Percentiles rank a stretch among this genome's conserved stretches.
phyloP scores from a whole-genome alignment of 2,888 invertebrate genomes.

The Sicus ferrugineus region DNA sequence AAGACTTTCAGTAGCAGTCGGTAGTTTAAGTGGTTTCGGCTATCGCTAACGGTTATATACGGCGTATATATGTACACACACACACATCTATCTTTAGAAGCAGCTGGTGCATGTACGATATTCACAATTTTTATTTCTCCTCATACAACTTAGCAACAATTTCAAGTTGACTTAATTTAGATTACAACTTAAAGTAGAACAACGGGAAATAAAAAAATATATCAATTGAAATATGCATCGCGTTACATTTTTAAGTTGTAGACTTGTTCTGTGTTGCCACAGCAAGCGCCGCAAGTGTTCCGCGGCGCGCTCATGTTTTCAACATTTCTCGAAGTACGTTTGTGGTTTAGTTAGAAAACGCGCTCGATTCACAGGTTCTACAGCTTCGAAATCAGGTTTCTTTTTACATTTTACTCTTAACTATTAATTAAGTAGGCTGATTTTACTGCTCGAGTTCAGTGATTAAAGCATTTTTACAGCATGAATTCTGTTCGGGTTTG shows the following conservation, averaged over 20 bases:
- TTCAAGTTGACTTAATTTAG: no score
- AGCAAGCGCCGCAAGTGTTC: neutral
- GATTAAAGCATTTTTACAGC: constrained; percentile 21
- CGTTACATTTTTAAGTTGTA: constrained; percentile 15
- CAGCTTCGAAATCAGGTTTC: neutral
- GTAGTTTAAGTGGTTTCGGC: no score
- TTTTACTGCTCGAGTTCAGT: neutral
- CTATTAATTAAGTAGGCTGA: constrained; percentile 9
- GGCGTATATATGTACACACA: no score
- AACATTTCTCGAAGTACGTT: neutral
- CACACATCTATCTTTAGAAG: no score
- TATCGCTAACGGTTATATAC: no score
- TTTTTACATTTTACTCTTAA: constrained; percentile 7
- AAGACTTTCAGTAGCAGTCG: no score
- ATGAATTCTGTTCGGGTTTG: constrained; percentile 13
- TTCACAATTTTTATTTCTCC: no score
- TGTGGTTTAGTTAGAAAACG: neutral
- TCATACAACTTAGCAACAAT: no score
- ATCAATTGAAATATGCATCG: no score
- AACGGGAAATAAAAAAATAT: no score
- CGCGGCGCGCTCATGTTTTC: neutral
- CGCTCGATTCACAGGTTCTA: neutral
- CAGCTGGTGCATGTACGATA: no score
- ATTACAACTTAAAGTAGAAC: no score
- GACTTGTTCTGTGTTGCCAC: neutral